Percentiles rank a stretch among this genome's conserved stretches.
Conservation (phyloP, 1,140 invertebrate species). For the Drosophila insularis region DNA sequence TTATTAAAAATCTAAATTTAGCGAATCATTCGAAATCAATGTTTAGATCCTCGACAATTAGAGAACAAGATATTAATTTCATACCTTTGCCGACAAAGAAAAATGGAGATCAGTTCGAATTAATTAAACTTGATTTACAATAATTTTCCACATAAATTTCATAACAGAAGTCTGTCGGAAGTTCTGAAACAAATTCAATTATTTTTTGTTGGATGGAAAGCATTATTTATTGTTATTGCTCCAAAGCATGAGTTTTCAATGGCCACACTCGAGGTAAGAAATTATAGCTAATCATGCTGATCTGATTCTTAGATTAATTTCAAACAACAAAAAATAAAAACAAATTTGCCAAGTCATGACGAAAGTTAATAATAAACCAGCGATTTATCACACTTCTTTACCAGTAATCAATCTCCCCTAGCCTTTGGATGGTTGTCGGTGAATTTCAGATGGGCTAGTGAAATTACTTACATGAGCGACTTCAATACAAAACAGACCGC, state of each 20-base stretch:
- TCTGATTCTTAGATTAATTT: constrained; percentile 68
- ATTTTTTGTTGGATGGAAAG: constrained; percentile 16
- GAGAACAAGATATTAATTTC: background rate
- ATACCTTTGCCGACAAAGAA: background rate
- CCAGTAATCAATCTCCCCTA: constrained; percentile 69
- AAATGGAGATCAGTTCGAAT: background rate
- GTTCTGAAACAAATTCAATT: constrained; percentile 63
- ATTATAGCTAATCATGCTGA: constrained; percentile 78
- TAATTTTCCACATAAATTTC: constrained; percentile 1
- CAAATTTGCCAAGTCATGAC: constrained; percentile 62
- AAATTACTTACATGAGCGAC: constrained; percentile 75
- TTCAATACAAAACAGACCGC: constrained; percentile 64
- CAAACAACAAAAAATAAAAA: constrained; percentile 14
- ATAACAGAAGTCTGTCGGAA: constrained; percentile 3
- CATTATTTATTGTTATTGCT: constrained; percentile 5
- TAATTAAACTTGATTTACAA: background rate
- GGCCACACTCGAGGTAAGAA: constrained; percentile 25
- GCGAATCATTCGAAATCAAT: too few species aligned
- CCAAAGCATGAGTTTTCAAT: constrained; percentile 43
- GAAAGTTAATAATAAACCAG: constrained; percentile 80
- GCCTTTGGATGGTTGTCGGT: constrained; percentile 56
- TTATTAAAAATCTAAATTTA: too few species aligned
- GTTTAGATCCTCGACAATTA: too few species aligned
- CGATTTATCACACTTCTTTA: constrained; percentile 81
- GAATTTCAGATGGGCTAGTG: constrained; percentile 29